A percentile compares a stretch with the other conserved stretches of the same genome.
These are phyloP conservation scores for Arenicola marina DNA, from an alignment of 2,888 invertebrate genomes.

Conservation along the genomic window DNA sequence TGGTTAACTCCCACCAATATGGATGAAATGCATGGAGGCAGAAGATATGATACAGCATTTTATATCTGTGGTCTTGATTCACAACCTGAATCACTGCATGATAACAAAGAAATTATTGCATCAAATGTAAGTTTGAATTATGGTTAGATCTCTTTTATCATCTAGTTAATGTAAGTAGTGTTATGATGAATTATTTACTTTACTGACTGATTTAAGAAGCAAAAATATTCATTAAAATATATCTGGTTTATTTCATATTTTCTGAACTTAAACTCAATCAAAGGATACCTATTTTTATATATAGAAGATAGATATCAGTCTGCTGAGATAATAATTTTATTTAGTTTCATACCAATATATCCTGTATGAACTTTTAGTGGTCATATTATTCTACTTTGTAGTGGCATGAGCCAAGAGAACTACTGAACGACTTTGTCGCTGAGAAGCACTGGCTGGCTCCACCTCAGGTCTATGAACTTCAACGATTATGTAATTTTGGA, in stretches of 20 bases:
- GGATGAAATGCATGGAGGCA: constrained; percentile 8
- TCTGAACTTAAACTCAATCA: neutral
- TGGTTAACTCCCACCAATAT: constrained; percentile 74
- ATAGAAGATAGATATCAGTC: neutral
- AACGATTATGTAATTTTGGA: neutral
- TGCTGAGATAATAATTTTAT: neutral
- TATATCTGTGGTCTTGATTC: constrained; percentile 11
- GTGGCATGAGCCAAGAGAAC: constrained; percentile 9
- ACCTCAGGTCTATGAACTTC: constrained; percentile 22
- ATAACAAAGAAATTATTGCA: constrained; percentile 14
- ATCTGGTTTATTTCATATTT: neutral
- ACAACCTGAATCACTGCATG: neutral
- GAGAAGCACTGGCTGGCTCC: constrained; percentile 17
- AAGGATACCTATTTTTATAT: too few relatives aligned
- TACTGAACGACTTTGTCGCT: constrained; percentile 3
- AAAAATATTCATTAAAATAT: neutral
- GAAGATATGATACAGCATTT: constrained; percentile 25
- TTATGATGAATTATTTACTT: neutral
- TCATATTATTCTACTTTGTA: neutral
- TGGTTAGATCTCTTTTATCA: neutral
- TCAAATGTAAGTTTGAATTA: constrained; percentile 10
- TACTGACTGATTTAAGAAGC: neutral
- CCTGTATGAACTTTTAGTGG: too few relatives aligned
- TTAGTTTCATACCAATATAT: too few relatives aligned
- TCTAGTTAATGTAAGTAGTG: neutral